Conservation (phyloP, 37 sponge, comb jelly and placozoan genomes). For the Petrosia ficiformis region DNA sequence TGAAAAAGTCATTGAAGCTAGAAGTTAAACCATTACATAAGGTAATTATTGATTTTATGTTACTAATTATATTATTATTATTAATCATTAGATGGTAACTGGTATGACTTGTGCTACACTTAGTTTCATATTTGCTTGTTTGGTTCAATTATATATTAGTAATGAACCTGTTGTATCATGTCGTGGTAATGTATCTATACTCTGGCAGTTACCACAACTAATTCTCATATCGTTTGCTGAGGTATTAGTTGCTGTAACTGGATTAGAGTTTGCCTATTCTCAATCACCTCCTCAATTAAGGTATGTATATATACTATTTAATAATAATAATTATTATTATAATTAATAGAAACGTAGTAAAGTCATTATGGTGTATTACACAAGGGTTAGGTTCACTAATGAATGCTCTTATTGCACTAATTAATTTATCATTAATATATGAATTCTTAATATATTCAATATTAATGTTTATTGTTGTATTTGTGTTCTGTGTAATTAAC, state of each 20-base stretch:
- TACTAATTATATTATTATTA: neutral
- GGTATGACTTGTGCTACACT: slow-evolving; percentile 70
- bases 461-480: slow-evolving; percentile 47
- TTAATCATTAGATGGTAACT: slow-evolving; percentile 31
- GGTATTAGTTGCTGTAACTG: slow-evolving; percentile 59
- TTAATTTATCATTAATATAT: slow-evolving; percentile 27
- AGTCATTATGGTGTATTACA: slow-evolving; percentile 58
- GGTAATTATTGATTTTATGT: slow-evolving; percentile 8
- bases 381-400: slow-evolving; percentile 58
- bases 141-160: slow-evolving; percentile 63
- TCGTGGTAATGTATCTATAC: slow-evolving; percentile 47
- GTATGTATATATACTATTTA: slow-evolving; percentile 11
- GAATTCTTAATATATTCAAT: slow-evolving; percentile 54
- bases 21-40: slow-evolving; percentile 54
- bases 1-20: slow-evolving; percentile 39
- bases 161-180: slow-evolving; percentile 24
- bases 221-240: slow-evolving; percentile 68
- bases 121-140: slow-evolving; percentile 59
- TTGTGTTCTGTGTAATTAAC: slow-evolving; percentile 30
- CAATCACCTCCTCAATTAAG: slow-evolving; percentile 67
- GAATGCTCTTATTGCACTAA: slow-evolving; percentile 63
- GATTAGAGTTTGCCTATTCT: slow-evolving; percentile 81
- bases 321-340: neutral
- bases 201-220: slow-evolving; percentile 75
- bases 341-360: slow-evolving; percentile 59